Evolutionary conservation across 1,140 invertebrate species (phyloP).

Genomic region (Anoplophora glabripennis): DNA sequence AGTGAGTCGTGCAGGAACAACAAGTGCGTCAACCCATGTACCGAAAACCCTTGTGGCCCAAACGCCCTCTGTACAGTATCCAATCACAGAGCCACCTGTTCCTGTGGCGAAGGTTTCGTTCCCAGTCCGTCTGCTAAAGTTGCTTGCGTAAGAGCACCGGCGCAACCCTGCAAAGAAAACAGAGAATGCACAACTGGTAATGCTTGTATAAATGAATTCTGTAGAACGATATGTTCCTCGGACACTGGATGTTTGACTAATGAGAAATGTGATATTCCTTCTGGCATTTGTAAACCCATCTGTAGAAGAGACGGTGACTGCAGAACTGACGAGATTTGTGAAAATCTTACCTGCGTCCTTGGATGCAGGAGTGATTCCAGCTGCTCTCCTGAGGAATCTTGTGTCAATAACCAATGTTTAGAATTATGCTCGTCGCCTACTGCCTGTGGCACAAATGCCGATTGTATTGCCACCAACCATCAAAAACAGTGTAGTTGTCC

Average conservation of each 20-base stretch:
- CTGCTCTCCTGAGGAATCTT: constrained; percentile 67
- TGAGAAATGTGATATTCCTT: constrained; percentile 66
- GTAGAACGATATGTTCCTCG: constrained; percentile 72
- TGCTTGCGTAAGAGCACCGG: constrained; percentile 75
- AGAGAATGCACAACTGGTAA: constrained; percentile 67
- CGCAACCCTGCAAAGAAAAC: constrained; percentile 67
- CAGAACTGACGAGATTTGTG: constrained; percentile 78
- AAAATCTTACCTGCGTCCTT: constrained; percentile 69
- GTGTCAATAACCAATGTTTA: constrained; percentile 72
- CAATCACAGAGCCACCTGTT: constrained; percentile 79
- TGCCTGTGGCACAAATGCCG: constrained; percentile 81
- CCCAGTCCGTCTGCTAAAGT: constrained; percentile 80
- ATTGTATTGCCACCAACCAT: constrained; percentile 68
- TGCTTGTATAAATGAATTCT: constrained; percentile 68
- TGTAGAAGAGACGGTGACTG: constrained; percentile 78
- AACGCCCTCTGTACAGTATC: constrained; percentile 77
- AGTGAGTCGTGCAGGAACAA: constrained; percentile 78
- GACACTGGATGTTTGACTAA: constrained; percentile 74
- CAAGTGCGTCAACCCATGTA: constrained; percentile 77
- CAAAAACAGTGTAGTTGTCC: constrained; percentile 72
- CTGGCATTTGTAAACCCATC: constrained; percentile 65
- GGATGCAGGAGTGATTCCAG: constrained; percentile 81
- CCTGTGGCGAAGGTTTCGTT: constrained; percentile 73
- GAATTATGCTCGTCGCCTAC: constrained; percentile 71
- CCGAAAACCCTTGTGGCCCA: constrained; percentile 74